Percentiles rank a stretch among this genome's conserved stretches.
These are phyloP conservation scores for Pristiophorus japonicus DNA, from an alignment of 2,113 vertebrate species.

Conservation along the genomic window DNA sequence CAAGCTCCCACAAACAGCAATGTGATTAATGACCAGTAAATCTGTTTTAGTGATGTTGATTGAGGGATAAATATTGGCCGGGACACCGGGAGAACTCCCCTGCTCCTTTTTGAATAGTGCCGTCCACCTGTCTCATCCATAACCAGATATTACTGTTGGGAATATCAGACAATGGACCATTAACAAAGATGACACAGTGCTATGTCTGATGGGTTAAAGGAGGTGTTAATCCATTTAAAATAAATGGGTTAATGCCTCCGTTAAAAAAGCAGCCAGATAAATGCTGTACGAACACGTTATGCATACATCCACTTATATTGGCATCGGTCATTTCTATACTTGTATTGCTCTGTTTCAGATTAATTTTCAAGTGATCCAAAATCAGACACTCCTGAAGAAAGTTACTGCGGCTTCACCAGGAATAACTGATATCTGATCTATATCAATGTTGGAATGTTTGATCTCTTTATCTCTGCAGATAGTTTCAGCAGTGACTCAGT, in stretches of 20 bases:
- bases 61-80: background rate
- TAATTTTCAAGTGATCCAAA: no score
- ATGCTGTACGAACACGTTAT: background rate
- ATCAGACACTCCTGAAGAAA: background rate
- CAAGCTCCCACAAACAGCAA: background rate
- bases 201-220: slow-evolving; percentile 18
- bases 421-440: background rate
- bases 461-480: background rate
- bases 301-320: background rate
- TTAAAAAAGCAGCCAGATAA: background rate
- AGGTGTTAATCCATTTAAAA: slow-evolving; percentile 32
- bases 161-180: slow-evolving; percentile 3
- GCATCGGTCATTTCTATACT: no score
- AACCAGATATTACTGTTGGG: slow-evolving; percentile 10
- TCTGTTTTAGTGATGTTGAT: background rate
- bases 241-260: slow-evolving; percentile 24
- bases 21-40: background rate
- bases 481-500: no score
- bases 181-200: background rate
- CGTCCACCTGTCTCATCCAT: slow-evolving; percentile 3
- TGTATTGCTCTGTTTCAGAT: no score
- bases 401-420: background rate
- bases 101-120: background rate
- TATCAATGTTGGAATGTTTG: background rate
- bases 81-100: background rate